Conservation (phyloP, 1,140 invertebrate species). For the Drosophila grimshawi region DNA sequence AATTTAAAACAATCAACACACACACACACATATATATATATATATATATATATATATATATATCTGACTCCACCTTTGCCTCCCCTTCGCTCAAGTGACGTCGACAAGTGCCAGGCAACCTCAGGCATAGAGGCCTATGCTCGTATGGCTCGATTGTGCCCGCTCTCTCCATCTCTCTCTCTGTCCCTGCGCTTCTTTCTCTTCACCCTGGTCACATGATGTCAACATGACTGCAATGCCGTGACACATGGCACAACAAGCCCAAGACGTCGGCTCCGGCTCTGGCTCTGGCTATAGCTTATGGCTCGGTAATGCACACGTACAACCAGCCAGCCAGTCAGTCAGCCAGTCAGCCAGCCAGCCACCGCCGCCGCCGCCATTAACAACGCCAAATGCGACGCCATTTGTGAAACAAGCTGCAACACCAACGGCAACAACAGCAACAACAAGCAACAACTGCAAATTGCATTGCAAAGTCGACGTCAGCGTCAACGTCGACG, state of each 20-base stretch:
- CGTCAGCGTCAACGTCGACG: conserved; percentile 55
- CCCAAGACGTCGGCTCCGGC: conserved; percentile 67
- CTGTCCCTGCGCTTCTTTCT: conserved; percentile 10
- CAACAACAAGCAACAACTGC: conserved; percentile 43
- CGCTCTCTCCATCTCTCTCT: conserved; percentile 20
- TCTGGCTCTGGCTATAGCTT: conserved; percentile 7
- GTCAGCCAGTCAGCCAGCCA: conserved; percentile 37
- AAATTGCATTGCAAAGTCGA: conserved; percentile 60
- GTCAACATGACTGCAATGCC: conserved; percentile 80
- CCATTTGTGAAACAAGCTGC: conserved; percentile 80
- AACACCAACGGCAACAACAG: conserved; percentile 50
- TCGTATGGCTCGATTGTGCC: conserved; percentile 21
- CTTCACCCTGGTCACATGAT: conserved; percentile 58
- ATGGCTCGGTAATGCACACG: conserved; percentile 48
- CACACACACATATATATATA: conserved; percentile 20
- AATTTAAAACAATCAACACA: conserved; percentile 82
- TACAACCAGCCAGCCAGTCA: conserved; percentile 52
- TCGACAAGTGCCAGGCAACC: conserved; percentile 66
- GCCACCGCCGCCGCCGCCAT: conserved; percentile 62
- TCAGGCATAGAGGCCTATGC: conserved; percentile 40
- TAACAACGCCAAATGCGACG: conserved; percentile 81
- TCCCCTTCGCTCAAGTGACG: conserved; percentile 34
- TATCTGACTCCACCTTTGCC: neutral
- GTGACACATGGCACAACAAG: conserved; percentile 82
- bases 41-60: neutral